Base-by-base conservation (phyloP, 2,888 invertebrate species). In the Drosophila setosimentum region DNA sequence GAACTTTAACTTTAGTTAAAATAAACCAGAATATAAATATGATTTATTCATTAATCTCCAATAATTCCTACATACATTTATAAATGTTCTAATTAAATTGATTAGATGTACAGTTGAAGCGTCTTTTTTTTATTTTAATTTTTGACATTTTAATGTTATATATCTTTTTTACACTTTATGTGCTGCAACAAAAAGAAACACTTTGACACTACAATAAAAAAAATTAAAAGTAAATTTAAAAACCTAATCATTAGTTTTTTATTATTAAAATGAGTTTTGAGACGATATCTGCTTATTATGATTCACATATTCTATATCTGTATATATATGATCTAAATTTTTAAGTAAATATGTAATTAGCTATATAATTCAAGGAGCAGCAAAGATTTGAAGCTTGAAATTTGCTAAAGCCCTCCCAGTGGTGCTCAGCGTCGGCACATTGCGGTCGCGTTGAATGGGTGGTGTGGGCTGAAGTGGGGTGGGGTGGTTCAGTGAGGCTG, bases 381-480 rank as follows among this genome's bases (percentile, higher is more conserved):
- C 73, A 73, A 71, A 75, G 73, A 81, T 89, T 75, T 83, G 60
- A 42, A 72, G 91, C 72, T 83, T 71, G 68, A 79, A 86, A 76
- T 75, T 83, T 69, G 42, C 59, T 64, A 75, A 80, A 83, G 75
- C 75, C 70, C 63, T 54, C 45, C 51, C 64, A n/a, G 40, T 24
- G 32, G 49, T 50, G 48, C 40, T 21, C 21, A 53, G 27, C 49
- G 50, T 32, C 40, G 37, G 30, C 33, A 40, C 21, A 42, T 21
- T 57, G 57, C 57, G 21, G 30, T 18, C 29, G 21, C 57, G 16
- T 11, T 11, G 27, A 45, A 24, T 27, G 50, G 29, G 6, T 29
- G n/a, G 18, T 3, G 50, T 29, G 29, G 29, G 32, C 40, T 3
- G 29, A 6, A 32, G 21, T 16, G 16, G 21, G 35, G 11, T 13